Evolutionary conservation across 2,113 vertebrate genomes (phyloP).

Genomic region (Carettochelys insculpta): DNA sequence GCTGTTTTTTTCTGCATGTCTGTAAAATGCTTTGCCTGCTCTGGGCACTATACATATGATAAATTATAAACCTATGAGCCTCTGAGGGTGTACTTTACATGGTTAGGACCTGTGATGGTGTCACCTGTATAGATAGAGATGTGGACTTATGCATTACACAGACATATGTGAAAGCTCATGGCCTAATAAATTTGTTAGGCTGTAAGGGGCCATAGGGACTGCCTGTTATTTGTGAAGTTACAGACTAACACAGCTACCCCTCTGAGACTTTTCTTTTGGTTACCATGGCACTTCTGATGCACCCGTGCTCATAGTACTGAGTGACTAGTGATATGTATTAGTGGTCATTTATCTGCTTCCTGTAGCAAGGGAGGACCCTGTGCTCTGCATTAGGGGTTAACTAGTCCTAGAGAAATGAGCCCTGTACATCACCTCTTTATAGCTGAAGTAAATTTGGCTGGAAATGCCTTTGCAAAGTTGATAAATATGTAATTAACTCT

Average conservation of each 20-base stretch:
- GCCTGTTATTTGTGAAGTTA: too few species aligned
- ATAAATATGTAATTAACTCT: background rate
- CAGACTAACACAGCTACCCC: too few species aligned
- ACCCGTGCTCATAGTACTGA: background rate
- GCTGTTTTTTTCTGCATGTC: background rate
- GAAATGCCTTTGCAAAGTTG: background rate
- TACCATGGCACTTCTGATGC: background rate
- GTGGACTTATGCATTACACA: too few species aligned
- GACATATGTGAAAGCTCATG: too few species aligned
- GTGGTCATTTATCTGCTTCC: background rate
- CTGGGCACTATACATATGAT: background rate
- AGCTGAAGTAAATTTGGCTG: background rate
- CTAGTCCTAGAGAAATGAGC: background rate
- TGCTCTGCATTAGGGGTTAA: background rate
- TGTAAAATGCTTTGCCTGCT: background rate
- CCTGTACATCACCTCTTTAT: too few species aligned
- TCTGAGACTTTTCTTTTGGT: too few species aligned
- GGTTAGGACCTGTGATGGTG: too few species aligned
- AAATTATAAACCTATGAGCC: too few species aligned
- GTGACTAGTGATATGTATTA: background rate
- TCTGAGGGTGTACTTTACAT: too few species aligned
- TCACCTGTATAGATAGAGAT: too few species aligned
- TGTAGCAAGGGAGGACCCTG: background rate
- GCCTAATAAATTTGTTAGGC: too few species aligned
- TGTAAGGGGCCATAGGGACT: too few species aligned